phyloP scores from a whole-genome alignment of 2,113 vertebrate genomes.

The Erinaceus europaeus region DNA sequence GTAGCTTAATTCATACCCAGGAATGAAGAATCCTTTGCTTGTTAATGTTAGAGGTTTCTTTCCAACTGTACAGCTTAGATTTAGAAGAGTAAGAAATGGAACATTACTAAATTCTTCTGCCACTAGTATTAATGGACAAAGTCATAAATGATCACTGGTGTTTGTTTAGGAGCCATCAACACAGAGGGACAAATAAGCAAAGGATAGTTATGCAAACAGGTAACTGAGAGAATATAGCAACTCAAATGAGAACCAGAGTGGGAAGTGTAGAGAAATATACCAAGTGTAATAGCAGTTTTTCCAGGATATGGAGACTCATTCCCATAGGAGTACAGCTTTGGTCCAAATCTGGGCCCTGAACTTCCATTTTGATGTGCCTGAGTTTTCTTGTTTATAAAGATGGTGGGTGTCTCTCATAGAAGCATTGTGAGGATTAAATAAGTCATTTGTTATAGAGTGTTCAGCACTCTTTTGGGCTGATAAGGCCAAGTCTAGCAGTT shows the following conservation, averaged over 20 bases:
- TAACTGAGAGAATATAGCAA: neutral
- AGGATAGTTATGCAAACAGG: fast-evolving
- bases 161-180: neutral
- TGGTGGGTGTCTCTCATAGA: neutral
- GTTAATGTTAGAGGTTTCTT: neutral
- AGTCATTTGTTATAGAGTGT: neutral
- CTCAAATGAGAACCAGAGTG: neutral
- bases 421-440: neutral
- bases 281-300: neutral
- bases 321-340: neutral
- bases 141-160: neutral
- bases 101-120: neutral
- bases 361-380: neutral
- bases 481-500: neutral
- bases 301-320: neutral
- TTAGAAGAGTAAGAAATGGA: neutral
- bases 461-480: neutral
- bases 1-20: neutral
- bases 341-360: neutral
- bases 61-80: neutral
- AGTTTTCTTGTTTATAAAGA: neutral
- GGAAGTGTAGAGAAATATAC: neutral
- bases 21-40: neutral
- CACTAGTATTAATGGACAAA: neutral
- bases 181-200: fast-evolving